Conservation (phyloP, 2,113 vertebrate genomes). For the Trogon surrucura region DNA sequence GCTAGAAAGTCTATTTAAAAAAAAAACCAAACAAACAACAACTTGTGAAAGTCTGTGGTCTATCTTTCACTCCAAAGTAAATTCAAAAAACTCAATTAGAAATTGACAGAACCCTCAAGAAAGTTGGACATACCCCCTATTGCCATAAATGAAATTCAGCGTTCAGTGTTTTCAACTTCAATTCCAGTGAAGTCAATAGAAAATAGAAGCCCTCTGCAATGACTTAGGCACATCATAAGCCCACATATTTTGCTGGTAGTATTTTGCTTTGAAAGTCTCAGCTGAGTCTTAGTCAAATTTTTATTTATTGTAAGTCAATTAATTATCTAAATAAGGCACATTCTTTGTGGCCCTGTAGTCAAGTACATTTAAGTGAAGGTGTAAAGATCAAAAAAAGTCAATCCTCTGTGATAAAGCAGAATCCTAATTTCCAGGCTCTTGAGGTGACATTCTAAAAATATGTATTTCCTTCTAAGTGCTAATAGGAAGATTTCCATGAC, state of each 20-base stretch:
- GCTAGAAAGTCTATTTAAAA: not conserved
- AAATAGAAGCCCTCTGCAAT: not conserved
- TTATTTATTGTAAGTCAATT: not conserved
- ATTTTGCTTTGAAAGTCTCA: not conserved
- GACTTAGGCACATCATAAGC: not conserved
- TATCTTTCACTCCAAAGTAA: not conserved
- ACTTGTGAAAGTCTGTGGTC: not conserved
- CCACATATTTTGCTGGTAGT: not conserved
- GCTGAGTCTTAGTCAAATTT: not conserved
- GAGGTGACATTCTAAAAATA: not conserved
- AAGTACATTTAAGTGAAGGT: not conserved
- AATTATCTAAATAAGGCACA: not conserved
- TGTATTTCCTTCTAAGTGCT: not conserved
- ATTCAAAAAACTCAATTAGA: not conserved
- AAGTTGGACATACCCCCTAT: not conserved
- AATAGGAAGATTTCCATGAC: slow-evolving; percentile 1
- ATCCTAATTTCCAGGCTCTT: not conserved
- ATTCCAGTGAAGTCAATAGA: not conserved
- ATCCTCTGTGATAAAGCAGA: not conserved
- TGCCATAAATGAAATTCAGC: not conserved
- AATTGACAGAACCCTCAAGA: not conserved
- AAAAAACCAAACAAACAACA: too few species aligned
- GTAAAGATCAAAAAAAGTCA: not conserved
- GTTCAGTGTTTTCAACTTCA: not conserved
- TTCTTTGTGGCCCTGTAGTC: not conserved